A percentile compares a stretch with the other conserved stretches of the same genome.
Conservation (phyloP, 2,888 invertebrate genomes). For the Suillia variegata region DNA sequence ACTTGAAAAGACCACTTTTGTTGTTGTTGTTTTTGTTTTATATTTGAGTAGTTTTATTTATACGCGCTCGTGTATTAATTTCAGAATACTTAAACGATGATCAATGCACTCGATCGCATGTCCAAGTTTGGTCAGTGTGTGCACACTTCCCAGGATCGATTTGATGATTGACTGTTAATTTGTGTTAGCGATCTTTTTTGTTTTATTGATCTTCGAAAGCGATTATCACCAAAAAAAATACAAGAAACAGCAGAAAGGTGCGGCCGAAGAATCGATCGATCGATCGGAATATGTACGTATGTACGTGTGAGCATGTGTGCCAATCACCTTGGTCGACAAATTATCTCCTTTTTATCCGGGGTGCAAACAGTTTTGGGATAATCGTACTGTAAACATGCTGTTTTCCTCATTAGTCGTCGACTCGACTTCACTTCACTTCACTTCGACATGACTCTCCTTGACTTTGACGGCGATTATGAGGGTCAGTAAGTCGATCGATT, state of each 20-base stretch:
- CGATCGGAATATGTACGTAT: too few species aligned
- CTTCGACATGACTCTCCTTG: conserved; percentile 29
- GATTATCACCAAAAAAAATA: background rate
- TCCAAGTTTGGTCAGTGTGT: background rate
- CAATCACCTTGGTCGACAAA: conserved; percentile 47
- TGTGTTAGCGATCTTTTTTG: conserved; percentile 47
- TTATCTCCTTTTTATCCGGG: conserved; percentile 48
- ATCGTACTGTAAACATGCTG: conserved; percentile 48
- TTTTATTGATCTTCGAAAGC: conserved; percentile 13
- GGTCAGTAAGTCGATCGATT: too few species aligned
- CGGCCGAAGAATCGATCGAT: too few species aligned
- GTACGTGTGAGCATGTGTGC: conserved; percentile 26
- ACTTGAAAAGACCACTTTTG: too few species aligned
- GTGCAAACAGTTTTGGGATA: conserved; percentile 37
- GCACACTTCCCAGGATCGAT: conserved; percentile 34
- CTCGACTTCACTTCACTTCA: conserved; percentile 27
- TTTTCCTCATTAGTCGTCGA: conserved; percentile 29
- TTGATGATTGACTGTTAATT: conserved; percentile 55
- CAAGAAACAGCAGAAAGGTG: conserved; percentile 3
- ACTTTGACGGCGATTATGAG: too few species aligned
- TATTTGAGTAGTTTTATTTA: conserved; percentile 18
- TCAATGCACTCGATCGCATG: conserved; percentile 18
- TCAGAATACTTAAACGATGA: conserved; percentile 46
- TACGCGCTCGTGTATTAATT: conserved; percentile 44
- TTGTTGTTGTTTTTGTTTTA: too few species aligned